A percentile compares a stretch with the other conserved stretches of the same genome.
phyloP scores from a whole-genome alignment of 1,140 invertebrate genomes.

The Hylyphantes graminicola region DNA sequence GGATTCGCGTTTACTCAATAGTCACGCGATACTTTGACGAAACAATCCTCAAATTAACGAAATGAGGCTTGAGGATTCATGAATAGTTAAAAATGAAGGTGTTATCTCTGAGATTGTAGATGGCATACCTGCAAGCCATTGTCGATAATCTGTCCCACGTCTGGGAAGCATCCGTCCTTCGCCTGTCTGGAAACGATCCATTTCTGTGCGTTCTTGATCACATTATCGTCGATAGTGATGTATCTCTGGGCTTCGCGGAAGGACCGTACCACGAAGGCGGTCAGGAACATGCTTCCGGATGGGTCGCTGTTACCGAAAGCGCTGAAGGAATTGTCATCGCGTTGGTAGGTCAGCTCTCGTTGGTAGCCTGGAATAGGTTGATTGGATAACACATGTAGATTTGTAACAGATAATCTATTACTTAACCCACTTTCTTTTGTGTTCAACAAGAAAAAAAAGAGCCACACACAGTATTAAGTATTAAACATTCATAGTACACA shows the following conservation, averaged over 20 bases:
- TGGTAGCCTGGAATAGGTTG: conserved; percentile 75
- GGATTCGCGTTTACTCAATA: too few species aligned
- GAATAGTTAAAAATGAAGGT: too few species aligned
- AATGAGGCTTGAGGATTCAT: too few species aligned
- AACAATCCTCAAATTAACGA: too few species aligned
- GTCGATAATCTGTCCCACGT: conserved; percentile 50
- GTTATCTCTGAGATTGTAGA: background rate
- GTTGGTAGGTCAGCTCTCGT: conserved; percentile 79
- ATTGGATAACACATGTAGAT: background rate
- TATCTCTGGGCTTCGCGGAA: conserved; percentile 75
- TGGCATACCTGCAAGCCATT: conserved; percentile 43
- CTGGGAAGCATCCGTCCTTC: conserved; percentile 45
- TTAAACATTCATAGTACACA: too few species aligned
- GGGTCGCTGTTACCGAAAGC: conserved; percentile 78
- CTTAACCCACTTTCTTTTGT: too few species aligned
- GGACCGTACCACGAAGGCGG: conserved; percentile 82
- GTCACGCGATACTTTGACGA: too few species aligned
- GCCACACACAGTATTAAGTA: too few species aligned
- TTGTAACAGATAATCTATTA: too few species aligned
- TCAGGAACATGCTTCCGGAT: conserved; percentile 83
- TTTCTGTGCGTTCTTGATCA: conserved; percentile 67
- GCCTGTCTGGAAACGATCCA: conserved; percentile 69
- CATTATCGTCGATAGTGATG: conserved; percentile 76
- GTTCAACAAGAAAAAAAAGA: too few species aligned
- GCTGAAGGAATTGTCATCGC: conserved; percentile 82